Percentiles rank a stretch among this genome's conserved stretches.
Conservation (phyloP, 1,140 invertebrate genomes). For the Brachionus rotundiformis region DNA sequence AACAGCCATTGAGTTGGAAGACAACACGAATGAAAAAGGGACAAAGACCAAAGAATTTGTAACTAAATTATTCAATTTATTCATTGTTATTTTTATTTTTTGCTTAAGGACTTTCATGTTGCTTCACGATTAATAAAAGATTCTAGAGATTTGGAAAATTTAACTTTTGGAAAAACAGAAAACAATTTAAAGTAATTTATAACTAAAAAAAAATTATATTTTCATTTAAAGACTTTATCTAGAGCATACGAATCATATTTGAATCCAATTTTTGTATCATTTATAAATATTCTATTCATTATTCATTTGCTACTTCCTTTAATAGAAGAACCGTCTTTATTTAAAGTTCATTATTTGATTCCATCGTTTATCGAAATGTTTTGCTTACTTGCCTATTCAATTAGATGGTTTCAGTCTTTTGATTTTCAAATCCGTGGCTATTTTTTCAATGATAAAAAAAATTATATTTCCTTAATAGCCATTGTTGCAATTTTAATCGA, state of each 20-base stretch:
- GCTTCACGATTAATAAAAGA: constrained; percentile 64
- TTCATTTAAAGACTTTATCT: constrained; percentile 6
- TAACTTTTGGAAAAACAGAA: constrained; percentile 62
- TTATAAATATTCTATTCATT: constrained; percentile 62
- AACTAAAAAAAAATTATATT: not conserved
- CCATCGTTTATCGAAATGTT: constrained; percentile 46
- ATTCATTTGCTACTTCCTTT: constrained; percentile 64
- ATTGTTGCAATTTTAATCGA: constrained; percentile 58
- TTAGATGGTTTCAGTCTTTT: constrained; percentile 41
- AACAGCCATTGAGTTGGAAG: not conserved
- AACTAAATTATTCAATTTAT: too few species aligned
- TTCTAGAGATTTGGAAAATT: constrained; percentile 63
- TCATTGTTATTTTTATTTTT: too few species aligned
- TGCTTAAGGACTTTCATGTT: constrained; percentile 59
- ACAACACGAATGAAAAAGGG: not conserved
- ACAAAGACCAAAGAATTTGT: not conserved
- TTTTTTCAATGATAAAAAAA: constrained; percentile 30
- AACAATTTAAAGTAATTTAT: constrained; percentile 61
- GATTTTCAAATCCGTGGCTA: not conserved
- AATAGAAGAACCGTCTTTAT: constrained; percentile 64
- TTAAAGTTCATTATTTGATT: constrained; percentile 63
- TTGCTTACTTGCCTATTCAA: not conserved
- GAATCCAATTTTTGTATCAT: constrained; percentile 56
- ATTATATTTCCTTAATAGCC: not conserved
- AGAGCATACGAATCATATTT: constrained; percentile 61